Evolutionary conservation across 2,113 vertebrate species (phyloP).

Genomic region (Macquaria ambigua): DNA sequence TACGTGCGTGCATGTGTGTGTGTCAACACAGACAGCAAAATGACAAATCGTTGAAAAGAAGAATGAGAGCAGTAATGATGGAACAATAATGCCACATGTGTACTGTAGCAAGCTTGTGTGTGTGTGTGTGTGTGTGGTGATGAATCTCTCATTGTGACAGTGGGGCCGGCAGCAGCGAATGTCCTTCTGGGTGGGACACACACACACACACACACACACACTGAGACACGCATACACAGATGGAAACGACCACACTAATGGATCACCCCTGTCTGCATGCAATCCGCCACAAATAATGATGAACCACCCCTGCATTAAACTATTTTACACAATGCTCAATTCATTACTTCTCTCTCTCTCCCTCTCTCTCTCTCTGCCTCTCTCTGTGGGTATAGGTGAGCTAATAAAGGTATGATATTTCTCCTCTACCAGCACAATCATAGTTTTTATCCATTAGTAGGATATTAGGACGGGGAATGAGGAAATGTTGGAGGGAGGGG

Average conservation of each 20-base stretch:
- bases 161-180: slow-evolving; percentile 84
- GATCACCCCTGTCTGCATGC: slow-evolving; percentile 87
- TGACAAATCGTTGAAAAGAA: slow-evolving; percentile 72
- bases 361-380: slow-evolving; percentile 29
- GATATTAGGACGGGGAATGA: slow-evolving; percentile 74
- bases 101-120: slow-evolving; percentile 51
- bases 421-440: slow-evolving; percentile 79
- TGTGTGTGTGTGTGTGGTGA: slow-evolving; percentile 60
- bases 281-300: slow-evolving; percentile 89
- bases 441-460: slow-evolving; percentile 84
- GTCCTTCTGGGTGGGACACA: slow-evolving; percentile 83
- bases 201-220: slow-evolving; percentile 51
- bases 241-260: slow-evolving; percentile 85
- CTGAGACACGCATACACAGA: slow-evolving; percentile 73
- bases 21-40: slow-evolving; percentile 71
- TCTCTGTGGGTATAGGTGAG: slow-evolving; percentile 78
- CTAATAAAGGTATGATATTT: slow-evolving; percentile 87
- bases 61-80: slow-evolving; percentile 78
- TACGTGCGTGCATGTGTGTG: slow-evolving; percentile 1
- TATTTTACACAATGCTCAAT: slow-evolving; percentile 88
- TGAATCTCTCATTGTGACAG: slow-evolving; percentile 84
- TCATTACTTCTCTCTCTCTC: slow-evolving; percentile 80
- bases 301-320: slow-evolving; percentile 87
- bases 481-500: slow-evolving; percentile 62
- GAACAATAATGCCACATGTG: slow-evolving; percentile 80